phyloP scores from a whole-genome alignment of 1,140 invertebrate species.

The Himalopsyche phryganea region DNA sequence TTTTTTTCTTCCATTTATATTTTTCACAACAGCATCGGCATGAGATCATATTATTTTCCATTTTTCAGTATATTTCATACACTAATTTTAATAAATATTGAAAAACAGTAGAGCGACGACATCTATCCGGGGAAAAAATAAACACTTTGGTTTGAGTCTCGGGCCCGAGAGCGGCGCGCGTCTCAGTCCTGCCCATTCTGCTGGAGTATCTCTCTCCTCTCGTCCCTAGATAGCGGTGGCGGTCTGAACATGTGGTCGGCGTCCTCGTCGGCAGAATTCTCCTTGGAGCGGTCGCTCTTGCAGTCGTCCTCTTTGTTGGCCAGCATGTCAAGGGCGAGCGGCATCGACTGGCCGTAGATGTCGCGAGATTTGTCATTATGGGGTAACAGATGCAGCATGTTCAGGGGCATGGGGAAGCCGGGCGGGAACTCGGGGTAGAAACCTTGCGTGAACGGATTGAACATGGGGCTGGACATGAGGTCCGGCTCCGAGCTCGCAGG shows the following conservation, averaged over 20 bases:
- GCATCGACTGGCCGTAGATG: slow-evolving; percentile 52
- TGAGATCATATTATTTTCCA: slow-evolving; percentile 29
- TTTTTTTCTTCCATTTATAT: slow-evolving; percentile 21
- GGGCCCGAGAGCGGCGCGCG: slow-evolving; percentile 19
- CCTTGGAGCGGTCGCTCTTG: slow-evolving; percentile 61
- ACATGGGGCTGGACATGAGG: slow-evolving; percentile 58
- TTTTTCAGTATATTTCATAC: neutral
- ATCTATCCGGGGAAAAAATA: slow-evolving; percentile 20
- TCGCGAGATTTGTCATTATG: slow-evolving; percentile 68
- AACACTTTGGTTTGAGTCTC: slow-evolving; percentile 30
- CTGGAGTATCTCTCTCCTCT: slow-evolving; percentile 57
- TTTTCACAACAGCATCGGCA: slow-evolving; percentile 28
- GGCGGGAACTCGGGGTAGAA: slow-evolving; percentile 78
- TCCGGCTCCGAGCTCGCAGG: slow-evolving; percentile 62
- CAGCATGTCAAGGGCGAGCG: slow-evolving; percentile 50
- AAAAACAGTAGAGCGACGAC: slow-evolving; percentile 15
- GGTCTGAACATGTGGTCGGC: slow-evolving; percentile 54
- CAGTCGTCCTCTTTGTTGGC: slow-evolving; percentile 62
- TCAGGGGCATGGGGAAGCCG: slow-evolving; percentile 76
- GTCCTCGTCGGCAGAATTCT: slow-evolving; percentile 62
- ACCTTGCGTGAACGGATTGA: slow-evolving; percentile 67
- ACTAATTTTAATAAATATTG: no score
- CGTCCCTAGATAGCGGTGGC: slow-evolving; percentile 52
- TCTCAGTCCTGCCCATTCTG: slow-evolving; percentile 64
- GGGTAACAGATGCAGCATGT: slow-evolving; percentile 76